phyloP scores from a whole-genome alignment of 2,113 vertebrate species.

The Pluvialis apricaria region DNA sequence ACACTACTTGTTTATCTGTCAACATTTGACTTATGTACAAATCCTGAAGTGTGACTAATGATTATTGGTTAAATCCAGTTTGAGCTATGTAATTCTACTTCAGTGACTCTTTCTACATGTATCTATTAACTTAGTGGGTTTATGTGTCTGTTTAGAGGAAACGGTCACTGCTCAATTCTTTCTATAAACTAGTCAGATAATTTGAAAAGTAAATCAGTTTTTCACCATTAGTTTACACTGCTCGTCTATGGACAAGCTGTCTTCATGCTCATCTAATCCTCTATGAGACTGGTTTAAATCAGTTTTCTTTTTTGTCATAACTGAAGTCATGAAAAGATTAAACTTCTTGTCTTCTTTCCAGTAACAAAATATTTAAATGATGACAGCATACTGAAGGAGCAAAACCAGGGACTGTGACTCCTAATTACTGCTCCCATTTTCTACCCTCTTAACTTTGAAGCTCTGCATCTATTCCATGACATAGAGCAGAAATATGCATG shows the following conservation, averaged over 20 bases:
- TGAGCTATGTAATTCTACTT: neutral
- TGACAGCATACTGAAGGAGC: slow-evolving; percentile 8
- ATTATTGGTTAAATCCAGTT: neutral
- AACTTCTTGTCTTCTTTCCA: slow-evolving; percentile 1
- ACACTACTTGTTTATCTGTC: neutral
- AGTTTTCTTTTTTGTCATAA: neutral
- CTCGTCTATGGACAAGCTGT: neutral
- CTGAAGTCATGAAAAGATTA: slow-evolving; percentile 16
- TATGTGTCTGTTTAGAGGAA: neutral
- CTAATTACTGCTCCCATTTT: slow-evolving; percentile 26
- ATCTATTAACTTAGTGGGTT: neutral
- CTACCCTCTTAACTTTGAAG: slow-evolving; percentile 30
- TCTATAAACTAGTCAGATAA: neutral
- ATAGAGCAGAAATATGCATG: slow-evolving; percentile 15
- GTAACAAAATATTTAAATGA: slow-evolving; percentile 35
- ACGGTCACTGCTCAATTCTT: neutral
- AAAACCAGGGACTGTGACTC: neutral
- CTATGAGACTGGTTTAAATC: neutral
- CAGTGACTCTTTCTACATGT: neutral
- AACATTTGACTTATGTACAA: neutral
- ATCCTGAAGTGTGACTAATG: neutral
- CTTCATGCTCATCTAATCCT: neutral
- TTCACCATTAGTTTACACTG: neutral
- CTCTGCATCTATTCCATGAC: neutral
- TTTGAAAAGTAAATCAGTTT: neutral